Evolutionary conservation across 2,113 vertebrate species (phyloP), one percentile per base, ranked within the genome.

Genomic region (Panthera tigris): DNA sequence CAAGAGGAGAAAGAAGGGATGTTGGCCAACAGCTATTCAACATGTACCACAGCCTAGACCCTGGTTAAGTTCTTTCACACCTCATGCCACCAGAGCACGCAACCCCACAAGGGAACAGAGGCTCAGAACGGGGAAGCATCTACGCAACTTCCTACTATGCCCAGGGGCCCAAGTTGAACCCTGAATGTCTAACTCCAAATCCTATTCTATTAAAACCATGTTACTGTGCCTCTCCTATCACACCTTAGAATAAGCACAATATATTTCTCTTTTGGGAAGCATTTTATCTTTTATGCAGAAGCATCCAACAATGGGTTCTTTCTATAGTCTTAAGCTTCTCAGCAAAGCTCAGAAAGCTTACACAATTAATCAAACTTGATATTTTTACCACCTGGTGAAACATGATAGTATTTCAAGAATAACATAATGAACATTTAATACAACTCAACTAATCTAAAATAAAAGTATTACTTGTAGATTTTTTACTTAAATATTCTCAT

Each of bases 391-490:
- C 55, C 86, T 45, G 15, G 15, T 61, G 9, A 15, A 68, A 92
- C 19, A 39, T 93, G 36, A 95, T 76, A 89, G 63, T 25, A 82
- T 92, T 93, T 97, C 90, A 91, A 50, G 45, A 96, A 96, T 73
- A 94, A 63, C 48, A 88, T 41, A 61, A 84, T 39, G 14, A 71
- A 36, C 18, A 48, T 7, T 89, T 95, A 68, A 66, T 85, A 68
- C 65, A 74, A 83, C 45, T n/a, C 23, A 94, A 85, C 33, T 52
- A 73, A 74, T 79, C 61, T 78, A 78, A 87, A 69, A 48, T 73
- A 52, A 84, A 82, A 57, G 25, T 55, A 81, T 81, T 80, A 78
- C n/a, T 48, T 79, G 19, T 36, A 19, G 65, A 76, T 91, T 81
- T 91, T 52, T 21, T 61, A 50, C 31, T 95, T 76, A 83, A 97